These are phyloP conservation scores for Ctenomys sociabilis DNA, from an alignment of 2,113 vertebrate genomes.

Conservation along the genomic window DNA sequence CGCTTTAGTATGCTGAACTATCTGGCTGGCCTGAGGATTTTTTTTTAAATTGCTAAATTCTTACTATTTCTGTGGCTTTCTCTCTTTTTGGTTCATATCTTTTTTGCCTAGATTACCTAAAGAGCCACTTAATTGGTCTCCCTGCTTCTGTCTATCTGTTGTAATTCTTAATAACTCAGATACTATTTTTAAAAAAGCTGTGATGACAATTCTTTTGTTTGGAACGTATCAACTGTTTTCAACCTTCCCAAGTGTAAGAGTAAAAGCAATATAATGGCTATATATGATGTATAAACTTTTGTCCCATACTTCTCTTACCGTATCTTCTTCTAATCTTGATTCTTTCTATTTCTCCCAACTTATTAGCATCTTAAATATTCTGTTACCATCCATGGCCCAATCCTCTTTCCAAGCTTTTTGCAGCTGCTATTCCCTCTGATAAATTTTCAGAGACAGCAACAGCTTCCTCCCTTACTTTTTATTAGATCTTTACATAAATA, in stretches of 20 bases:
- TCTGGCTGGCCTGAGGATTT: too few relatives aligned
- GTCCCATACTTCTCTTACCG: background rate
- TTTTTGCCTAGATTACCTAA: constrained; percentile 30
- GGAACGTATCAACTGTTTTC: constrained; percentile 4
- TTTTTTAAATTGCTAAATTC: background rate
- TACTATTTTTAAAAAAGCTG: constrained; percentile 9
- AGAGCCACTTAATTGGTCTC: background rate
- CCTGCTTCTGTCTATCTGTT: constrained; percentile 24
- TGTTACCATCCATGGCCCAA: background rate
- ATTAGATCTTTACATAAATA: background rate
- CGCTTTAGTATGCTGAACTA: too few relatives aligned
- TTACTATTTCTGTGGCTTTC: background rate
- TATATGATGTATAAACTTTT: background rate
- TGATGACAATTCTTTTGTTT: background rate
- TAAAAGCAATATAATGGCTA: constrained; percentile 1
- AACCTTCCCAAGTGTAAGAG: constrained; percentile 39
- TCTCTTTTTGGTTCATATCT: background rate
- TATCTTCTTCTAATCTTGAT: background rate
- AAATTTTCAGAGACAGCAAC: background rate
- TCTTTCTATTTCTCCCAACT: background rate
- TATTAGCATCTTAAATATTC: background rate
- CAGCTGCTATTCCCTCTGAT: background rate
- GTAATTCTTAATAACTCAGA: constrained; percentile 29
- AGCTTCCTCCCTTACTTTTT: background rate
- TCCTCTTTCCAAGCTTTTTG: background rate